These are phyloP conservation scores for Volucella zonaria DNA, from an alignment of 2,888 invertebrate genomes.

Conservation along the genomic window DNA sequence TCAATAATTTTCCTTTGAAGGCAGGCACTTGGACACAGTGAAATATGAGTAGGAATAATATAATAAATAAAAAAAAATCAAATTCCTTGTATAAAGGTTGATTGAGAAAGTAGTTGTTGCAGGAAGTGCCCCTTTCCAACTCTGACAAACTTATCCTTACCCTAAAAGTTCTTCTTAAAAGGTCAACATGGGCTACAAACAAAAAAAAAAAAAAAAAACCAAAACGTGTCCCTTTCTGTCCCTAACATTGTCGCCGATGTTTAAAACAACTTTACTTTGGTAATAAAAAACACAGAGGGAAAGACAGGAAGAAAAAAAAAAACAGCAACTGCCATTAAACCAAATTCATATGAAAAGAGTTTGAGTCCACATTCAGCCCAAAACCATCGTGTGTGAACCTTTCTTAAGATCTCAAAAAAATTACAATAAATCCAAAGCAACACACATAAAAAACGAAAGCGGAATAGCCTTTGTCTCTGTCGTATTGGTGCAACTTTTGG, in stretches of 20 bases:
- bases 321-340: constrained; percentile 66
- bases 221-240: constrained; percentile 47
- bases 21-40: constrained; percentile 47
- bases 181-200: constrained; percentile 28
- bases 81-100: neutral
- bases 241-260: constrained; percentile 55
- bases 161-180: constrained; percentile 43
- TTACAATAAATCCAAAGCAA: constrained; percentile 71
- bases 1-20: constrained; percentile 52
- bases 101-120: constrained; percentile 14
- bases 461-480: constrained; percentile 61
- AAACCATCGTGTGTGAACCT: constrained; percentile 68
- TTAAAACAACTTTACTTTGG: constrained; percentile 66
- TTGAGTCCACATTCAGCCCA: constrained; percentile 65
- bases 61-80: neutral
- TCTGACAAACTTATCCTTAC: constrained; percentile 9
- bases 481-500: constrained; percentile 58
- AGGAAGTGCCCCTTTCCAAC: constrained; percentile 58
- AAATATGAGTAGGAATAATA: constrained; percentile 28
- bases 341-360: constrained; percentile 69
- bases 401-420: constrained; percentile 68
- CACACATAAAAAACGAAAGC: constrained; percentile 72
- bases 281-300: constrained; percentile 64
- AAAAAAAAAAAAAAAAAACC: constrained; percentile 26
- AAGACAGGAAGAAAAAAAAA: constrained; percentile 30